Evolutionary conservation across 2,888 invertebrate genomes (phyloP).

Genomic region (Drosophila histrio): DNA sequence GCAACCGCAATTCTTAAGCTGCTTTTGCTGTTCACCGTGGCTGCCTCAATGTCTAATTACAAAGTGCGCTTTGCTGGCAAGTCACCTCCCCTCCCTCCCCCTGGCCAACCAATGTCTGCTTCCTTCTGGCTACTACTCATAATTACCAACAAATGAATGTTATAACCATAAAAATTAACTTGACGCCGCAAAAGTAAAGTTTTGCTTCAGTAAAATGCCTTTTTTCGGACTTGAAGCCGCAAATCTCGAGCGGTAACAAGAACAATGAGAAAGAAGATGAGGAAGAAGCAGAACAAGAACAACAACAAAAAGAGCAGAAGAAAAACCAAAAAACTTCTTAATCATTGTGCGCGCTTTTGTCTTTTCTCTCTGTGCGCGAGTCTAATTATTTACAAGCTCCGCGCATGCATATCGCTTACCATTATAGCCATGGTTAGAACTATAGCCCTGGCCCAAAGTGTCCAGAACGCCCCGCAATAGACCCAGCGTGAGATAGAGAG

Average conservation of each 20-base stretch:
- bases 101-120: background rate
- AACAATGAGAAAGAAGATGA: conserved; percentile 34
- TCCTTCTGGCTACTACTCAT: conserved; percentile 53
- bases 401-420: conserved; percentile 74
- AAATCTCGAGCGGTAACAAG: conserved; percentile 21
- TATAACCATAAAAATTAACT: conserved; percentile 75
- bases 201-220: conserved; percentile 75
- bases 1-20: conserved; percentile 59
- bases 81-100: background rate
- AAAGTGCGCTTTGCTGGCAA: conserved; percentile 64
- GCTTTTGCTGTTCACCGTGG: conserved; percentile 22
- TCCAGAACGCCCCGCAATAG: conserved; percentile 27
- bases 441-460: conserved; percentile 55
- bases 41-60: conserved; percentile 73
- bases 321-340: conserved; percentile 38
- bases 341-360: conserved; percentile 53
- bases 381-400: conserved; percentile 75
- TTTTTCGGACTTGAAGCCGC: conserved; percentile 44
- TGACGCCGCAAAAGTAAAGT: conserved; percentile 69
- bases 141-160: conserved; percentile 77
- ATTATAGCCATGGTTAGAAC: conserved; percentile 39
- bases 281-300: conserved; percentile 12
- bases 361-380: conserved; percentile 21
- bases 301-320: conserved; percentile 5
- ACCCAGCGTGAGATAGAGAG: background rate